Evolutionary conservation across 2,113 vertebrate species (phyloP), one percentile per base, ranked within the genome.

Genomic region (Cyanistes caeruleus): DNA sequence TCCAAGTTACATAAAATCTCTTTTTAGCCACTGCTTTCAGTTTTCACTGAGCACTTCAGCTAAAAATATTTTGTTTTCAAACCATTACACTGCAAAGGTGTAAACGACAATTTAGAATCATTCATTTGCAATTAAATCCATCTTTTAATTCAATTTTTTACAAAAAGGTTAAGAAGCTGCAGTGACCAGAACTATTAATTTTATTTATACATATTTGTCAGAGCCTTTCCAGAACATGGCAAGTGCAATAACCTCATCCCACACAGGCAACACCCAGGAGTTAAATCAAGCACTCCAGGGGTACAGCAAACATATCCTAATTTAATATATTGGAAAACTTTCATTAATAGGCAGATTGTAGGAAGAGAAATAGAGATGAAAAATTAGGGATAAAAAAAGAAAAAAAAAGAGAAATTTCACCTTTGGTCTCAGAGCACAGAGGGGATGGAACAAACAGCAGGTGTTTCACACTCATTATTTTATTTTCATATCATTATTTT

Each of bases 111-210:
- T 73, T 79, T 70, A 28, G 16, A 72, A 87, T 60, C 4, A 76
- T 73, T 87, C 22, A 63, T 58, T 51, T 58, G 46, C 41, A 84
- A 75, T 74, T 56, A 60, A 67, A 76, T 78, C 31, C 31, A 58
- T 74, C 56, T 94, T 88, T 64, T 60, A 48, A 78, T 74, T 92
- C 74, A 28, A 56, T 73, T 74, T 95, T 91, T 96, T 46, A 30
- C 9, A 13, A 23, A 74, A 85, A 88, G 59, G 33, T 77, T 78
- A 48, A 53, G 67, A 56, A 58, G 35, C 33, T 86, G 41, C 20
- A 75, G 24, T 74, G 58, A 55, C 41, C 60, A 24, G 39, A 96
- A 95, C 87, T 67, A 89, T 49, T 91, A 16, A 28, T 89, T 92
- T 92, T 79, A 76, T 43, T 85, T 69, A 81, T 6, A 35, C 12